A percentile compares a stretch with the other conserved stretches of the same genome.
Conservation (phyloP, 2,888 invertebrate species). For the Athalia cordata region DNA sequence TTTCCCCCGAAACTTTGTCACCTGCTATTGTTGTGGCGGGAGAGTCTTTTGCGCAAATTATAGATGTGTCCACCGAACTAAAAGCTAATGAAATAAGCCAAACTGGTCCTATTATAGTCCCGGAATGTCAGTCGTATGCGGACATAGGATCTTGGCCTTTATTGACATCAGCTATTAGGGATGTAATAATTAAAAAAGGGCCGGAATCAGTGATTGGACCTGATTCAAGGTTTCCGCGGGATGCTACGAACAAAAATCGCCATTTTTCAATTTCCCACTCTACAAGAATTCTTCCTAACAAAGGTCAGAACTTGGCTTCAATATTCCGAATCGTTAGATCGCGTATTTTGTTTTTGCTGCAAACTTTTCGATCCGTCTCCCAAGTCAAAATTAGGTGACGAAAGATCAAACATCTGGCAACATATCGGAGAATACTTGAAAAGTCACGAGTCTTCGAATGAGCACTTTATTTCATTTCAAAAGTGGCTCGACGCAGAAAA, state of each 20-base stretch:
- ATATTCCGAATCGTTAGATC: conserved; percentile 44
- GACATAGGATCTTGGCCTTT: conserved; percentile 29
- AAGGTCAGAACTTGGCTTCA: conserved; percentile 46
- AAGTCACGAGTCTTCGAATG: conserved; percentile 36
- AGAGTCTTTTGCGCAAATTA: background rate
- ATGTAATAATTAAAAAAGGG: conserved; percentile 1
- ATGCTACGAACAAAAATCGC: conserved; percentile 18
- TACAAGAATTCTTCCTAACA: conserved; percentile 42
- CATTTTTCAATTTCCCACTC: conserved; percentile 25
- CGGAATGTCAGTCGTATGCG: background rate
- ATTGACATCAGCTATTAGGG: conserved; percentile 2
- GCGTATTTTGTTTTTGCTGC: conserved; percentile 46
- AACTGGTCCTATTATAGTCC: conserved; percentile 13
- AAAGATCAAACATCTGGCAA: conserved; percentile 43
- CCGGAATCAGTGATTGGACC: conserved; percentile 19
- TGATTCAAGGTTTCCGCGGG: conserved; percentile 21
- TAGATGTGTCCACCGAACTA: background rate
- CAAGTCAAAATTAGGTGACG: conserved; percentile 33
- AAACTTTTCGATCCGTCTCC: conserved; percentile 42
- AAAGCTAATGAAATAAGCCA: background rate
- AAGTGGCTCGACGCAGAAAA: conserved; percentile 42
- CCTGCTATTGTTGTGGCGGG: background rate
- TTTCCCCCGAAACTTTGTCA: no score
- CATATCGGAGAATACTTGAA: conserved; percentile 39
- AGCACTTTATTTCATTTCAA: conserved; percentile 25